phyloP scores from a whole-genome alignment of 2,113 vertebrate species.

The Gobius niger region DNA sequence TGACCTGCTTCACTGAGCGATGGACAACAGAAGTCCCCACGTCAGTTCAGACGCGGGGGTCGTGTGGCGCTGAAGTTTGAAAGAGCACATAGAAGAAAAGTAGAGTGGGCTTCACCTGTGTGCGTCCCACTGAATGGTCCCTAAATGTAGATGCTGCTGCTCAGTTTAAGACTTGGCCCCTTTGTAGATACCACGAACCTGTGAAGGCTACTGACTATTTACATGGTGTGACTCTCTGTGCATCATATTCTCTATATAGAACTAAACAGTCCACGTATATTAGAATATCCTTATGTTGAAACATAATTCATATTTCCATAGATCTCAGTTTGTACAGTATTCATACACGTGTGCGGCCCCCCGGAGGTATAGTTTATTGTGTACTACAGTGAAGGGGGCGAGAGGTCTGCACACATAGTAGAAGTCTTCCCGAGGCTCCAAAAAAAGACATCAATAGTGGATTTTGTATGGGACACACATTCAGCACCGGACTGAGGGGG shows the following conservation, averaged over 20 bases:
- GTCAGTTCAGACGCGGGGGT: conserved; percentile 48
- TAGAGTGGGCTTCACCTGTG: conserved; percentile 82
- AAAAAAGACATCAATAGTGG: conserved; percentile 75
- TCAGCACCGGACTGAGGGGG: conserved; percentile 83
- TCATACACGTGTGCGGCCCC: conserved; percentile 79
- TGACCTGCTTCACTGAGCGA: conserved; percentile 78
- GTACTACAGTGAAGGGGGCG: conserved; percentile 78
- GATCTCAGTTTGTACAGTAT: conserved; percentile 85
- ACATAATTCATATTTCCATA: conserved; percentile 66
- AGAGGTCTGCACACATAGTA: conserved; percentile 87
- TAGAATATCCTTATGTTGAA: conserved; percentile 59
- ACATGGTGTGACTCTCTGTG: conserved; percentile 65
- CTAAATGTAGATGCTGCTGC: conserved; percentile 72
- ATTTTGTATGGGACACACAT: conserved; percentile 83
- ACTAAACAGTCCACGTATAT: conserved; percentile 43
- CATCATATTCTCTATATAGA: conserved; percentile 59
- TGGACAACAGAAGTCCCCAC: conserved; percentile 82
- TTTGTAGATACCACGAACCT: conserved; percentile 83
- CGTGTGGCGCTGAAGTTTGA: conserved; percentile 86
- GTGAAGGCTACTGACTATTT: conserved; percentile 85
- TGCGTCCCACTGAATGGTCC: conserved; percentile 80
- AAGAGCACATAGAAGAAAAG: conserved; percentile 81
- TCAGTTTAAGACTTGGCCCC: conserved; percentile 79
- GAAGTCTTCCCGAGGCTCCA: conserved; percentile 84
- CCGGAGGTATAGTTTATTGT: conserved; percentile 83